phyloP scores from a whole-genome alignment of 2,888 invertebrate species.

The Furcula furcula region DNA sequence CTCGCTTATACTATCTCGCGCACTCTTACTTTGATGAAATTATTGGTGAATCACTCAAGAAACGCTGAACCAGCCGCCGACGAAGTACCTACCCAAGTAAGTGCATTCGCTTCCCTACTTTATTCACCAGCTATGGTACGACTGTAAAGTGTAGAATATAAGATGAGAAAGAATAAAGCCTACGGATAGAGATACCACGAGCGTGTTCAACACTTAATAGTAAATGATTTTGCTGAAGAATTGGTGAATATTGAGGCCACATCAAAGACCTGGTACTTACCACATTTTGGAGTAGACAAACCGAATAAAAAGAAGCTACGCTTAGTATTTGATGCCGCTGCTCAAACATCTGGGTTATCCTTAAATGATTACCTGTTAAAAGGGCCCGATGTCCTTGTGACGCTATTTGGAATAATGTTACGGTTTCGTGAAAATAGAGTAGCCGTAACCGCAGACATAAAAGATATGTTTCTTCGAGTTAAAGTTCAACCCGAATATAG shows the following conservation, averaged over 20 bases:
- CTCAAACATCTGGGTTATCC: constrained; percentile 2
- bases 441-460: constrained; percentile 15
- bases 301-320: constrained; percentile 23
- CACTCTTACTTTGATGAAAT: no score
- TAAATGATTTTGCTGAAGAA: no score
- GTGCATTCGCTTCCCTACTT: no score
- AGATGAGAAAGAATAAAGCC: constrained; percentile 10
- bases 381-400: constrained; percentile 18
- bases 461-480: constrained; percentile 17
- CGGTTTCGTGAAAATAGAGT: constrained; percentile 16
- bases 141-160: constrained; percentile 18
- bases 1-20: no score
- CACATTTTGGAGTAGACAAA: constrained; percentile 29
- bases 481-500: constrained; percentile 13
- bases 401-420: constrained; percentile 19
- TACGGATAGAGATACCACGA: constrained; percentile 13
- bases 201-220: no score
- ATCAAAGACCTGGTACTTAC: constrained; percentile 21
- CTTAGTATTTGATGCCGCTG: constrained; percentile 24
- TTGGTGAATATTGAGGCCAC: background rate
- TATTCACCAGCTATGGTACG: no score
- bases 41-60: no score
- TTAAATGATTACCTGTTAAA: constrained; percentile 7
- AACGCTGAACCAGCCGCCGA: no score
- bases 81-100: no score